These are phyloP conservation scores for Drosophila sucinea DNA, from an alignment of 1,140 invertebrate genomes.

Conservation along the genomic window DNA sequence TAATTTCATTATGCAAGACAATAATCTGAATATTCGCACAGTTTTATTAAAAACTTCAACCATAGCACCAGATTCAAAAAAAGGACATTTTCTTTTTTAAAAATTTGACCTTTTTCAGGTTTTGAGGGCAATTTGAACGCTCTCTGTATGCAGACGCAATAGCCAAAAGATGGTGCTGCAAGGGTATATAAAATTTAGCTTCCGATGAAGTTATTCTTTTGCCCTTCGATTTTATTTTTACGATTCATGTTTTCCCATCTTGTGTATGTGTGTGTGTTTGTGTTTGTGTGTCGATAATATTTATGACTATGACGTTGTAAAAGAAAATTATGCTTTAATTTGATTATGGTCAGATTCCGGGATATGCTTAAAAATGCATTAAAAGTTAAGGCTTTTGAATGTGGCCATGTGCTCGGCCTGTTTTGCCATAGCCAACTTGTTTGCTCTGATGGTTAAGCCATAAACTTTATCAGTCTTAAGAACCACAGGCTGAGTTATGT, in stretches of 20 bases:
- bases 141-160: too few species aligned
- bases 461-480: slow-evolving; percentile 2
- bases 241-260: slow-evolving; percentile 62
- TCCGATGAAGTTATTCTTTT: neutral
- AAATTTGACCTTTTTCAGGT: too few species aligned
- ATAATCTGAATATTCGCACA: too few species aligned
- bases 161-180: neutral
- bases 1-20: too few species aligned
- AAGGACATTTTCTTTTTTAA: too few species aligned
- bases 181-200: slow-evolving; percentile 11
- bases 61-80: too few species aligned
- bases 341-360: slow-evolving; percentile 76
- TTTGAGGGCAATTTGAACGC: too few species aligned
- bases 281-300: slow-evolving; percentile 49
- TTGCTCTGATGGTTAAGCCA: neutral
- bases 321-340: slow-evolving; percentile 82
- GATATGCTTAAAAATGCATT: slow-evolving; percentile 55
- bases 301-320: slow-evolving; percentile 80
- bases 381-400: slow-evolving; percentile 58
- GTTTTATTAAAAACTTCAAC: too few species aligned
- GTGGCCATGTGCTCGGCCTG: slow-evolving; percentile 27
- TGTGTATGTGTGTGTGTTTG: neutral
- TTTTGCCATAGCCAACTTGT: neutral
- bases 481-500: neutral
- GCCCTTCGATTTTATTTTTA: slow-evolving; percentile 28